Evolutionary conservation across 2,797 vertebrate species (phyloP), one percentile per base, ranked within the genome.

Genomic region (Aplochiton taeniatus): DNA sequence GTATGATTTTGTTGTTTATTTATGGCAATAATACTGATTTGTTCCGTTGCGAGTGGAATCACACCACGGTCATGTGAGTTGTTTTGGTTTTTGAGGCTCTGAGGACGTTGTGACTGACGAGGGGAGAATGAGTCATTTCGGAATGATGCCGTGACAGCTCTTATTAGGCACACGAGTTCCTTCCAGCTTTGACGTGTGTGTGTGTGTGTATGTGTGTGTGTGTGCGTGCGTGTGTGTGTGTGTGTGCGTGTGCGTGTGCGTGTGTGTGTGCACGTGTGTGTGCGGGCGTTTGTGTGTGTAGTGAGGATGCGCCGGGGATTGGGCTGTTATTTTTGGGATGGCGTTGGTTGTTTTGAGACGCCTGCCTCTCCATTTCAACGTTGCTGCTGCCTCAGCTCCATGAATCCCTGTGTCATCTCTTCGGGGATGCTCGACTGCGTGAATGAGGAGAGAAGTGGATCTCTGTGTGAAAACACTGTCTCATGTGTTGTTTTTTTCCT

Each of bases 81-180:
- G 20, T 46, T 73, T 59, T 55, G 66, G 16, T 44, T 78, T 73
- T 11, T 11, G 80, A 83, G 77, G 69, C 62, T 69, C 17, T 42
- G 76, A 73, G 52, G 69, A 43, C 73, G 65, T 59, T 63, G 46
- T 48, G 63, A 52, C 17, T 48, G 47, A 20, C 31, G 13, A n/a
- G 47, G 20, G 76, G 64, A 19, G 68, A 73, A 82, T 85, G 74
- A 83, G 54, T 88, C 63, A 87, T 78, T 82, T 68, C 19, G 73
- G 55, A 74, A 63, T 79, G 84, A 82, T 79, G 75, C 77, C 81
- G 76, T 83, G 83, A 86, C 82, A 78, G 80, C 76, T 72, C 71
- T 62, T 42, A 61, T 72, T 72, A 71, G 71, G 72, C 81, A 82
- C 82, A 84, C 47, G 68, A 77, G 72, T 80, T 78, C 77, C 73